Conservation (phyloP, 2,888 invertebrate genomes). For the Drosophila meridionalis region DNA sequence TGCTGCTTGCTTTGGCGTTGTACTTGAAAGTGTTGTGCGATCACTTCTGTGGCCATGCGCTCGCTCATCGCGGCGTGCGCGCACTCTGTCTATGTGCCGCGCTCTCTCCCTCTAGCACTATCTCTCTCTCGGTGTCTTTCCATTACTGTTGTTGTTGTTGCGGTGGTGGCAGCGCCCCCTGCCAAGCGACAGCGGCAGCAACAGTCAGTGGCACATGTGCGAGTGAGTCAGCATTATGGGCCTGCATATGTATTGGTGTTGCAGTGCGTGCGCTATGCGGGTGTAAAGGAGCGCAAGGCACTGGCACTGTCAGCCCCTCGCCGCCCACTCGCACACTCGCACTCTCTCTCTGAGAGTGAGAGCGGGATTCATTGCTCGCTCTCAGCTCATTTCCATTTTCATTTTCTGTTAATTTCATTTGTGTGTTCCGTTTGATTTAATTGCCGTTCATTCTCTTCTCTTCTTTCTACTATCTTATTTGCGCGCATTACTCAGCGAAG, state of each 20-base stretch:
- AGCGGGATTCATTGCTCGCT: background rate
- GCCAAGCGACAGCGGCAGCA: slow-evolving; percentile 20
- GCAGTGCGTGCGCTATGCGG: slow-evolving; percentile 42
- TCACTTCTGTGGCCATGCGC: slow-evolving; percentile 68
- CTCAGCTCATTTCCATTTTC: slow-evolving; percentile 30
- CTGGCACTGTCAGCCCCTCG: slow-evolving; percentile 24
- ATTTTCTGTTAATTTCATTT: slow-evolving; percentile 42
- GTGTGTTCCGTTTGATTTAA: slow-evolving; percentile 59
- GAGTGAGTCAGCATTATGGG: slow-evolving; percentile 60
- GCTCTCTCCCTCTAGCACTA: slow-evolving; percentile 12
- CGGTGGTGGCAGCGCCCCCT: slow-evolving; percentile 51
- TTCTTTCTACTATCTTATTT: slow-evolving; percentile 38
- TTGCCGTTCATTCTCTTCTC: slow-evolving; percentile 38
- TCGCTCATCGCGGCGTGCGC: slow-evolving; percentile 32
- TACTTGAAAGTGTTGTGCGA: slow-evolving; percentile 72
- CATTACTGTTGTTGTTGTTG: slow-evolving; percentile 30
- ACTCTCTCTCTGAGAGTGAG: background rate
- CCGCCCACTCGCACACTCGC: slow-evolving; percentile 43
- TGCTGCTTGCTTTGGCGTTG: slow-evolving; percentile 68
- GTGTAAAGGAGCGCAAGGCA: slow-evolving; percentile 31
- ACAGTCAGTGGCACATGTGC: slow-evolving; percentile 52
- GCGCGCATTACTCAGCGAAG: slow-evolving; percentile 62
- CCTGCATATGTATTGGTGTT: slow-evolving; percentile 28
- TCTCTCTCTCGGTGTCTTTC: slow-evolving; percentile 14
- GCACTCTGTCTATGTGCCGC: slow-evolving; percentile 9